phyloP scores from a whole-genome alignment of 2,113 vertebrate species.

The Colius striatus region DNA sequence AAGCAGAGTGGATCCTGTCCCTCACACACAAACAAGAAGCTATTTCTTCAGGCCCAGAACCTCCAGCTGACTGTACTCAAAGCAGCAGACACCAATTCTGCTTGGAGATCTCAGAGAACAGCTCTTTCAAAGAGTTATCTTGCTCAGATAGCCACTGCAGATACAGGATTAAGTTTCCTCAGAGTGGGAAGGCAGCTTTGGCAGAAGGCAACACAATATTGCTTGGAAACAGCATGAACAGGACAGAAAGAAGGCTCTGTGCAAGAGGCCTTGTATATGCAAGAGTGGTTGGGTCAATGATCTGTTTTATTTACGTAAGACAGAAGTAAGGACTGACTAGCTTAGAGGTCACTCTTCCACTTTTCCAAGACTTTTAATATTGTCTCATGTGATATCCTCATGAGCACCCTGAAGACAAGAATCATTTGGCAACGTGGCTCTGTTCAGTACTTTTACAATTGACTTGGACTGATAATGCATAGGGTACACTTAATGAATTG shows the following conservation, averaged over 20 bases:
- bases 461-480: background rate
- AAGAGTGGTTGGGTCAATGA: background rate
- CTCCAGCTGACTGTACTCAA: background rate
- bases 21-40: background rate
- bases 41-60: background rate
- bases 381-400: rapidly evolving
- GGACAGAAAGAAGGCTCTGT: background rate
- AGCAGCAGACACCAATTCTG: background rate
- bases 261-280: background rate
- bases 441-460: background rate
- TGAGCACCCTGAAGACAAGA: background rate
- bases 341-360: background rate
- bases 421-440: rapidly evolving
- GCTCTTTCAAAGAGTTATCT: background rate
- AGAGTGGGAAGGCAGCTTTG: background rate
- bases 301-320: background rate
- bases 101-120: background rate
- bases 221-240: background rate
- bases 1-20: background rate
- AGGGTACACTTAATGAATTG: background rate
- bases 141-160: background rate
- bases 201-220: background rate
- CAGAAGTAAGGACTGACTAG: background rate
- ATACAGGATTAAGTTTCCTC: background rate
- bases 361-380: background rate